Percentiles rank a stretch among this genome's conserved stretches.
Conservation (phyloP, 1,140 invertebrate genomes). For the Aphelinus certus region DNA sequence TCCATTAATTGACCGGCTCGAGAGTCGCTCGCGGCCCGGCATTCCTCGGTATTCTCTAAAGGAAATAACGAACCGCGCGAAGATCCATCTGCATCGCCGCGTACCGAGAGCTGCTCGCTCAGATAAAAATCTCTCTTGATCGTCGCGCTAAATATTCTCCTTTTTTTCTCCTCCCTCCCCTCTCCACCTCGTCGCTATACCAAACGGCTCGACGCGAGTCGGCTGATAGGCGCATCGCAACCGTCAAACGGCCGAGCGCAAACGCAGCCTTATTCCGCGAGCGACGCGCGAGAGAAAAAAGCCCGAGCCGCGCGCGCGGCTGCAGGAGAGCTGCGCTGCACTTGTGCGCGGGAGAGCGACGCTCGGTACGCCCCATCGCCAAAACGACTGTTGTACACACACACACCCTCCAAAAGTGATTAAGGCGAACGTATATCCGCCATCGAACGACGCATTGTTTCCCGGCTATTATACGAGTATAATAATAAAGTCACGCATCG, state of each 20-base stretch:
- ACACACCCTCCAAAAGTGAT: too few relatives aligned
- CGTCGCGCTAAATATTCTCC: constrained; percentile 32
- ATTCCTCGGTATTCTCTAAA: constrained; percentile 37
- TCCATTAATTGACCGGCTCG: constrained; percentile 36
- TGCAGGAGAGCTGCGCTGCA: too few relatives aligned
- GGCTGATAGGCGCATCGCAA: too few relatives aligned
- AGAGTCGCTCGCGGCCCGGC: constrained; percentile 1
- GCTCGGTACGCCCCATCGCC: too few relatives aligned
- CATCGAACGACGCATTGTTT: constrained; percentile 15
- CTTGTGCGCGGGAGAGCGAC: too few relatives aligned
- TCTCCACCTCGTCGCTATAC: neutral
- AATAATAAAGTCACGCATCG: neutral
- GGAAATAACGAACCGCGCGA: constrained; percentile 36
- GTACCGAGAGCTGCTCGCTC: neutral
- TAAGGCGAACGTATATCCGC: too few relatives aligned
- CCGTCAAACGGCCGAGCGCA: too few relatives aligned
- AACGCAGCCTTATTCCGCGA: too few relatives aligned
- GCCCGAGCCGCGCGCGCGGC: too few relatives aligned
- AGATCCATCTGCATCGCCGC: constrained; percentile 35
- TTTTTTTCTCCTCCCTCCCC: constrained; percentile 5
- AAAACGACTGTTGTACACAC: too few relatives aligned
- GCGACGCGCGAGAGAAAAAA: too few relatives aligned
- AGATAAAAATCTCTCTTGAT: constrained; percentile 38
- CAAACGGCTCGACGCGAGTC: too few relatives aligned
- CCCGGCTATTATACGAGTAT: neutral